Base-by-base conservation (phyloP, 2,113 vertebrate species). In the Zosterops lateralis region DNA sequence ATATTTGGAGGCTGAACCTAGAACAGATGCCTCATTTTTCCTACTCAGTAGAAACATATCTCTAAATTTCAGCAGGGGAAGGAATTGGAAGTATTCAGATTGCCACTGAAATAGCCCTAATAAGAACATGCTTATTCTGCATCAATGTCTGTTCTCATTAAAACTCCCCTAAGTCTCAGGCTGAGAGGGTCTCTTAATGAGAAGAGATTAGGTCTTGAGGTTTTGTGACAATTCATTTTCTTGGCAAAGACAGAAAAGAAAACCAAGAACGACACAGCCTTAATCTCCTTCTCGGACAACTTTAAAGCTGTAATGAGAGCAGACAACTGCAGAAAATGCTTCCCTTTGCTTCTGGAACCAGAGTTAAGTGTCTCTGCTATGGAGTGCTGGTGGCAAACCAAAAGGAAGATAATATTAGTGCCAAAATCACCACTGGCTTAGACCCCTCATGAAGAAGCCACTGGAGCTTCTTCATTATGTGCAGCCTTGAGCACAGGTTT, bases 161-260 rank as follows among this genome's bases (percentile, higher is more conserved):
- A 47, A 87, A 70, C 9, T 74, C 17, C 34, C 25, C 45, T 42
- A 70, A 62, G 24, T 54, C 62, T 75, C 42, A 19, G 65, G 22
- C 56, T 87, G 68, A 84, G 61, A 86, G 72, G 19, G 84, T 7
- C 14, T 57, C 29, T 48, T 95, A 94, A 94, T 76, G 38, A 89
- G 53, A 90, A 89, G 64, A 92, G 61, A 94, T 48, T 80, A 89
- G 61, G 57, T 76, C 66, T 71, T 40, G 40, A 92, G 77, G 70
- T 95, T 89, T 76, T 84, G 61, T 66, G 90, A 88, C 92, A 95
- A 80, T 24, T 79, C n/a, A 34, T 94, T 96, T 89, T 96, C 88
- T 76, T 94, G 61, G 73, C 94, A 92, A 87, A 89, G 91, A 83
- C 83, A 78, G 86, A 62, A 94, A 90, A 29, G 73, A 93, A 95